These are phyloP conservation scores for Myotis pilosus DNA, from an alignment of 2,797 vertebrate species.

Conservation along the genomic window DNA sequence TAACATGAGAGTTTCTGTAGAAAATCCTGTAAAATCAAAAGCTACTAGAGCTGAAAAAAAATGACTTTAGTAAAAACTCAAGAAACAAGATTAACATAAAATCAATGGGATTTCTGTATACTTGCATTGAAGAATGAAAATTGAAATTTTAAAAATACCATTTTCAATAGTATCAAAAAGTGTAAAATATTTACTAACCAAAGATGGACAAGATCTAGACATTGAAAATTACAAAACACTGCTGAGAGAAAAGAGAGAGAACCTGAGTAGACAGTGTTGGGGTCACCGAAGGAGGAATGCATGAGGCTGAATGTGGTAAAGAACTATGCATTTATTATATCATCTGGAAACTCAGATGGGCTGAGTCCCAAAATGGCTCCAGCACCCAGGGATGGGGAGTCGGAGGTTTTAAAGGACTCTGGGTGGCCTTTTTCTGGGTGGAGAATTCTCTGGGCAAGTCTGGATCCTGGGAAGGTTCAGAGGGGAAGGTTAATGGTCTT, in stretches of 20 bases:
- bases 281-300: no score
- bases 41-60: not conserved
- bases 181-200: not conserved
- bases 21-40: not conserved
- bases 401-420: no score
- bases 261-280: not conserved
- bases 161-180: not conserved
- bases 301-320: no score
- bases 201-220: not conserved
- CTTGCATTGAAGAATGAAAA: not conserved
- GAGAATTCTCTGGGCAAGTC: no score
- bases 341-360: no score
- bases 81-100: not conserved
- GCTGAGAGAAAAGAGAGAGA: not conserved
- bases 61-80: not conserved
- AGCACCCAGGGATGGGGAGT: no score
- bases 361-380: no score
- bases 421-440: no score
- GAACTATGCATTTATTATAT: no score
- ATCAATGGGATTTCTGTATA: not conserved
- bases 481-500: no score
- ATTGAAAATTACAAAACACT: not conserved
- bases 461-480: no score
- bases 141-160: not conserved
- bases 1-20: not conserved